Evolutionary conservation across 1,140 invertebrate genomes (phyloP), one percentile per base, ranked within the genome.

Genomic region (Panulirus ornatus): DNA sequence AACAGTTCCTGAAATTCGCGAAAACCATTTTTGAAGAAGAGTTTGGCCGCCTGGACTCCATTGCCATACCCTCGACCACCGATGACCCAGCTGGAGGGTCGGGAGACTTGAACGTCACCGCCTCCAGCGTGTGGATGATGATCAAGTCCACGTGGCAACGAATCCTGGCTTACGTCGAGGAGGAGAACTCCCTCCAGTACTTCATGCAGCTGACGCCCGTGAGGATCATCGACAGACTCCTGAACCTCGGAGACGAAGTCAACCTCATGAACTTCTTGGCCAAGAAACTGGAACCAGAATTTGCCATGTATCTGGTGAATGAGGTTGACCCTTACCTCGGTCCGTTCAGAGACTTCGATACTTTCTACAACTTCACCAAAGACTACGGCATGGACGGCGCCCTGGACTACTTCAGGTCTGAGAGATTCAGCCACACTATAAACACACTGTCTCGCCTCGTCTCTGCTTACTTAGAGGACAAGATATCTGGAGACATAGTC

Each of bases 131-230:
- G 11, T 86, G 84, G 84, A 78, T 76, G 44, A 86, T 86, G 30
- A 71, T 76, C 71, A 76, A 86, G 47, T 86, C 84, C 34, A 78
- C 84, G 19, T 86, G 84, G 84, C 71, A 86, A 34, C 40, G 71
- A 38, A n/a, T 86, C 5, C 36, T 86, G 42, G 44, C 70, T 54
- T 85, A 85, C 47, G 36, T 85, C 9, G 34, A 85, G n/a, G 42
- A 75, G 6, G 84, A 85, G 47, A 85, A 85, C 11, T 54, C 84
- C 34, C n/a, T 76, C 8, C 5, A 38, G 44, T n/a, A 44, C 14
- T 86, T 86, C 71, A 86, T 54, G 44, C 40, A 75, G 36, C 70
- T 86, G 22, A 76, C 73, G 8, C 84, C 84, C 1, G 71, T 76
- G 3, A 54, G 40, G 47, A 86, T 76, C 9, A 40, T 76, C 2